Evolutionary conservation across 2,888 invertebrate species (phyloP).

Genomic region (Eurois occulta): DNA sequence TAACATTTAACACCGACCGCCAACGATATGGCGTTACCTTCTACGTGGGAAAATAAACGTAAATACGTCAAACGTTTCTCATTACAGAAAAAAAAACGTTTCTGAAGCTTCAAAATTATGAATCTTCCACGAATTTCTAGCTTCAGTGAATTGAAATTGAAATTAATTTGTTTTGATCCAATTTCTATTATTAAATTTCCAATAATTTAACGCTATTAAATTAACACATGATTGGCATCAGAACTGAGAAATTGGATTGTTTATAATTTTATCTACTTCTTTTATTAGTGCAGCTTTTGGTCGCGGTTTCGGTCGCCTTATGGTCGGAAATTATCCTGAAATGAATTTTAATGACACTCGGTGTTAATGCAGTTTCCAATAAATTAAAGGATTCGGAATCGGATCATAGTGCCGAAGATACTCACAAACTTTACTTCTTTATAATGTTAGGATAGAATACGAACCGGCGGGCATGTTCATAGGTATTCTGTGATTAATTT

Average conservation of each 20-base stretch:
- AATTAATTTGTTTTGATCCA: slow-evolving; percentile 9
- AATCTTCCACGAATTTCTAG: slow-evolving; percentile 7
- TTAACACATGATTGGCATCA: slow-evolving; percentile 1
- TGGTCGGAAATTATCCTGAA: neutral
- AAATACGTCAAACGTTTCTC: neutral
- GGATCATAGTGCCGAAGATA: neutral
- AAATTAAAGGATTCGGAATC: neutral
- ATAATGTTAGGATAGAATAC: neutral
- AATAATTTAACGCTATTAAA: slow-evolving; percentile 3
- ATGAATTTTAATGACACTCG: neutral
- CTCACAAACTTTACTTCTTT: too few species aligned
- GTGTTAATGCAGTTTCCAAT: neutral
- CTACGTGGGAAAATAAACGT: slow-evolving; percentile 41
- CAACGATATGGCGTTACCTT: slow-evolving; percentile 64
- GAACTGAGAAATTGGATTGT: neutral
- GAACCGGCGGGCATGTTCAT: neutral
- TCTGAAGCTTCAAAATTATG: neutral
- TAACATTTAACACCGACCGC: slow-evolving; percentile 69
- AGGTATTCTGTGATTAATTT: neutral
- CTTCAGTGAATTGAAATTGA: slow-evolving; percentile 6
- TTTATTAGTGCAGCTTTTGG: neutral
- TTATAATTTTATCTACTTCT: neutral
- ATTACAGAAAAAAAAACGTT: neutral
- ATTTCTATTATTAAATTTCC: slow-evolving; percentile 8
- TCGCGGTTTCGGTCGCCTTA: neutral